Conservation (phyloP, 2,888 invertebrate genomes). For the Euplexia lucipara region DNA sequence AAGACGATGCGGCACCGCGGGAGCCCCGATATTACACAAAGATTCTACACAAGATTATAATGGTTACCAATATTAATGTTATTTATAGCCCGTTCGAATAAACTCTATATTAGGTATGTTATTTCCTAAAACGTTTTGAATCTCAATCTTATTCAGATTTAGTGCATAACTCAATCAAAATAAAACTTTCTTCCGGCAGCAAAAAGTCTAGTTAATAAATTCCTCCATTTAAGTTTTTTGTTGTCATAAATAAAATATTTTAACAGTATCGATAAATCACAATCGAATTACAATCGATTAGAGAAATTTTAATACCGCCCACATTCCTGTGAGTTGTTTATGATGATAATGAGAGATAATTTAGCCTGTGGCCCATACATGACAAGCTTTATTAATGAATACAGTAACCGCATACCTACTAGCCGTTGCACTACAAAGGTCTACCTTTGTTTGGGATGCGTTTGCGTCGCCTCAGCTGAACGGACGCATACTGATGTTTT, state of each 20-base stretch:
- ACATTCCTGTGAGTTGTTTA: slow-evolving; percentile 57
- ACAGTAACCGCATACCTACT: no score
- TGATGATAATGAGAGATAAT: slow-evolving; percentile 49
- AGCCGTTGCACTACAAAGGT: no score
- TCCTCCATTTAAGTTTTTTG: slow-evolving; percentile 19
- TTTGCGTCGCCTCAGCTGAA: no score
- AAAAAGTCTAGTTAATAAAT: slow-evolving; percentile 10
- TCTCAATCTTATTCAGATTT: slow-evolving; percentile 1
- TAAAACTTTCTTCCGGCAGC: slow-evolving; percentile 27
- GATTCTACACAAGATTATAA: slow-evolving; percentile 45
- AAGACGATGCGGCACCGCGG: slow-evolving; percentile 46
- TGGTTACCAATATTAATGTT: slow-evolving; percentile 39
- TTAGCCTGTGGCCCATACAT: slow-evolving; percentile 22
- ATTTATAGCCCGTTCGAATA: slow-evolving; percentile 28
- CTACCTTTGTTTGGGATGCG: no score
- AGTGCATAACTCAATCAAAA: slow-evolving; percentile 8
- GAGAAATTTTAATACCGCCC: slow-evolving; percentile 62
- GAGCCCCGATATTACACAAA: slow-evolving; percentile 36
- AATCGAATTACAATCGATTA: slow-evolving; percentile 65
- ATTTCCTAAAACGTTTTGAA: slow-evolving; percentile 18
- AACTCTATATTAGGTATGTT: slow-evolving; percentile 16
- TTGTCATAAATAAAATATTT: slow-evolving; percentile 48
- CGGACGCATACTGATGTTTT: no score
- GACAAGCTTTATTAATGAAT: slow-evolving; percentile 20
- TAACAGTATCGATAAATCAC: slow-evolving; percentile 61